phyloP scores from a whole-genome alignment of 2,888 invertebrate species.

The Ernsta delagoae region DNA sequence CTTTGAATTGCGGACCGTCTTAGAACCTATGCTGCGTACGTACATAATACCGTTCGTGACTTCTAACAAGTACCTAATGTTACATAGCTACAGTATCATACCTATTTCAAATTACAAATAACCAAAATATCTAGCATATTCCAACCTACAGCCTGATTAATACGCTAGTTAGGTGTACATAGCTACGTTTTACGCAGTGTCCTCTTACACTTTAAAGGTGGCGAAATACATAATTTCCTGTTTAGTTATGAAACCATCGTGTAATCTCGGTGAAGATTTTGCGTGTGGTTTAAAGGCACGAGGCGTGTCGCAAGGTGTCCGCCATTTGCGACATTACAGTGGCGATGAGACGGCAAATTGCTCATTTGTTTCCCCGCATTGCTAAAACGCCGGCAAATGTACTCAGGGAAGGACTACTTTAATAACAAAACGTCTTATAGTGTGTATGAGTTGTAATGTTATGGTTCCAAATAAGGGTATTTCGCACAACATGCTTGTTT shows the following conservation, averaged over 20 bases:
- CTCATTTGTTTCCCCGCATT: conserved; percentile 71
- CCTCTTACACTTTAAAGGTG: conserved; percentile 14
- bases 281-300: conserved; percentile 35
- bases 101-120: background rate
- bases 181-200: background rate
- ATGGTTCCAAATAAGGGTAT: background rate
- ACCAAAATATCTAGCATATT: background rate
- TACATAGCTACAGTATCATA: too few relatives aligned
- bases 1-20: too few relatives aligned
- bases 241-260: conserved; percentile 25
- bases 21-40: too few relatives aligned
- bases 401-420: background rate
- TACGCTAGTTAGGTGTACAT: background rate
- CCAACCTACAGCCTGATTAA: background rate
- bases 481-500: background rate
- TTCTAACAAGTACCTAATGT: too few relatives aligned
- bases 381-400: conserved; percentile 50
- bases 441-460: conserved; percentile 2
- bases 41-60: too few relatives aligned
- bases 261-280: conserved; percentile 32
- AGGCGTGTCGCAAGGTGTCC: conserved; percentile 57
- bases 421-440: conserved; percentile 1
- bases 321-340: conserved; percentile 66
- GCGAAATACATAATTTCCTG: conserved; percentile 33
- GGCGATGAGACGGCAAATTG: conserved; percentile 75